phyloP scores from a whole-genome alignment of 2,888 invertebrate species.

The Apotomis betuletana region DNA sequence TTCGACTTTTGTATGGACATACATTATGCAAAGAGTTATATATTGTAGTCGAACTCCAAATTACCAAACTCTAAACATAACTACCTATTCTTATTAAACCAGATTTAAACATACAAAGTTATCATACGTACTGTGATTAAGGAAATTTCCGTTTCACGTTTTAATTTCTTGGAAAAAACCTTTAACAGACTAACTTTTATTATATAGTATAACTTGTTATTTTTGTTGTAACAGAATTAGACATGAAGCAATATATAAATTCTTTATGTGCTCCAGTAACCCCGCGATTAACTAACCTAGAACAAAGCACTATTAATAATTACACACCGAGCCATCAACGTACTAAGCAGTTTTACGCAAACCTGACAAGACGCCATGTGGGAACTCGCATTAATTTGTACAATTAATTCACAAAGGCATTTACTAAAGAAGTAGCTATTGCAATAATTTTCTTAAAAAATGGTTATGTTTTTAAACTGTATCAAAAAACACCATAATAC shows the following conservation, averaged over 20 bases:
- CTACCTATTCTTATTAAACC: too few species aligned
- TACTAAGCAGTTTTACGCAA: constrained; percentile 39
- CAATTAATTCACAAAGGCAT: constrained; percentile 14
- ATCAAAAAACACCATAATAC: background rate
- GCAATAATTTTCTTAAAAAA: constrained; percentile 21
- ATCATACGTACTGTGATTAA: too few species aligned
- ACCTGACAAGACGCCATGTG: constrained; percentile 33
- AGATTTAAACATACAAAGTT: too few species aligned
- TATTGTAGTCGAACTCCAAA: too few species aligned
- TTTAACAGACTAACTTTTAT: background rate
- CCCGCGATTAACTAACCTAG: constrained; percentile 47
- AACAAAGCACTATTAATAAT: constrained; percentile 43
- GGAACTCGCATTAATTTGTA: constrained; percentile 33
- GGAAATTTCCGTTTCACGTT: too few species aligned
- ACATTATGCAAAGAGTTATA: too few species aligned
- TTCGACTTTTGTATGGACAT: too few species aligned
- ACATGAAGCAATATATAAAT: constrained; percentile 42
- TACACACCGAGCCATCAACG: constrained; percentile 29
- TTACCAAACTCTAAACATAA: too few species aligned
- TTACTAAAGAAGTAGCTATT: constrained; percentile 53
- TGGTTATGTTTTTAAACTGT: background rate
- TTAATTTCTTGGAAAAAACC: too few species aligned
- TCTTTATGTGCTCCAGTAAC: constrained; percentile 46
- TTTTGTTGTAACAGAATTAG: constrained; percentile 1
- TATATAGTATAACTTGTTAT: background rate